Base-by-base conservation (phyloP, 2,113 vertebrate genomes). In the Microtus pennsylvanicus region DNA sequence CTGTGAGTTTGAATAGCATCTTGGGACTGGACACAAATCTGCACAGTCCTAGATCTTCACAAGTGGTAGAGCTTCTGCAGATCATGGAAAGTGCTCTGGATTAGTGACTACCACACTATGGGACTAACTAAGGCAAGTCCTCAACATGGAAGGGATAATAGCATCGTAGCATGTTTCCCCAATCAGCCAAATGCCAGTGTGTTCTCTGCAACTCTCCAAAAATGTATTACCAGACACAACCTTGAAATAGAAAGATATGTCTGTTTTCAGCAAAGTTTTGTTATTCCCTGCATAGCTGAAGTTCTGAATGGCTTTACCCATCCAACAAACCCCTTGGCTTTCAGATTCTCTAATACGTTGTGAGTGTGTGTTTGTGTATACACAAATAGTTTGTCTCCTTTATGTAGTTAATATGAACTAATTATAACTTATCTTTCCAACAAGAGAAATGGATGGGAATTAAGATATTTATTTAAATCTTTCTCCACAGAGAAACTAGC, bases 171-270 rank as follows among this genome's bases (percentile, higher is more conserved):
- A 52, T 93, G 87, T 91, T 88, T 30, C 55, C 35, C 21, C 77
- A 92, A 50, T 92, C 88, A 89, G 50, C 28, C 42, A 72, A 86
- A 89, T 67, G 61, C 19, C 83, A 94, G 35, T 28, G 77, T 95
- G 55, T 11, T 94, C 11, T 52, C 76, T 92, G 42, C 19, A 86
- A 24, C 14, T 61, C 74, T 70, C 65, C 78, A 93, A 88, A 86
- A 67, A 67, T 78, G 28, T 93, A 55, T 82, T 89, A 93, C n/a
- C 63, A 92, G 94, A 50, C 50, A 94, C 65, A 94, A 90, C 88
- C 90, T 22, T 16, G 35, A 91, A 78, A 80, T 42, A 69, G 30
- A 38, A 92, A 88, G 77, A 81, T 4, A 45, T 38, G 55, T 92
- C 58, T 92, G 58, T 22, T 90, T 55, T 50, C 24, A 81, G 50